phyloP scores from a whole-genome alignment of 2,797 vertebrate species.

The Anolis apletophallus region DNA sequence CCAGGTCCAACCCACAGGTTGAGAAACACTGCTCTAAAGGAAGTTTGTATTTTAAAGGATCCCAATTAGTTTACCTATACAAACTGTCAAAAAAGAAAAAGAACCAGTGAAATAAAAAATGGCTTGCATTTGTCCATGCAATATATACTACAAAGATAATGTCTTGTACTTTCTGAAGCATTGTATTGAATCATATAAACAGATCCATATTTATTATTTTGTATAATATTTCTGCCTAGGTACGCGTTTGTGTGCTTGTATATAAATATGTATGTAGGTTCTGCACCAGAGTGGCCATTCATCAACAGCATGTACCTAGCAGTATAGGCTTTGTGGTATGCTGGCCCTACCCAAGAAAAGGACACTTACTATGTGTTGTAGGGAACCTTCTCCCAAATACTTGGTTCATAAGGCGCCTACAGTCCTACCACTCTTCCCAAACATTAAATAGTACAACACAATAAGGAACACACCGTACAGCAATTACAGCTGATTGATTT shows the following conservation, averaged over 20 bases:
- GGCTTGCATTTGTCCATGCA: slow-evolving; percentile 71
- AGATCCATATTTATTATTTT: slow-evolving; percentile 60
- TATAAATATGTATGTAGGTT: too few relatives aligned
- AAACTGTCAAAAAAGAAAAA: slow-evolving; percentile 69
- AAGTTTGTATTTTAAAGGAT: slow-evolving; percentile 77
- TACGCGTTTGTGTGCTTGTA: too few relatives aligned
- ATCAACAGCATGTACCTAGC: too few relatives aligned
- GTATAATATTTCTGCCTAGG: too few relatives aligned
- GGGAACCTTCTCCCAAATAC: too few relatives aligned
- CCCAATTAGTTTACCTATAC: slow-evolving; percentile 68
- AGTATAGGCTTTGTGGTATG: too few relatives aligned
- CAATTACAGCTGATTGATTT: neutral
- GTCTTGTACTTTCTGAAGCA: slow-evolving; percentile 54
- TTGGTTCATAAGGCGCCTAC: too few relatives aligned
- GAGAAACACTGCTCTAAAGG: slow-evolving; percentile 59
- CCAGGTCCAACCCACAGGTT: too few relatives aligned
- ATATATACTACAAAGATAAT: slow-evolving; percentile 78
- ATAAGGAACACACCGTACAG: neutral
- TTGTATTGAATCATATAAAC: slow-evolving; percentile 62
- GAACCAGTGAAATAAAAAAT: slow-evolving; percentile 74
- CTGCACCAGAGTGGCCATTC: too few relatives aligned
- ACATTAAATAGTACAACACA: neutral
- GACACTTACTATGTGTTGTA: too few relatives aligned
- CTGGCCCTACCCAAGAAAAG: too few relatives aligned
- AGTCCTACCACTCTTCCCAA: too few relatives aligned